Conservation (phyloP, 2,888 invertebrate genomes). For the Sinohyriopsis cumingii region DNA sequence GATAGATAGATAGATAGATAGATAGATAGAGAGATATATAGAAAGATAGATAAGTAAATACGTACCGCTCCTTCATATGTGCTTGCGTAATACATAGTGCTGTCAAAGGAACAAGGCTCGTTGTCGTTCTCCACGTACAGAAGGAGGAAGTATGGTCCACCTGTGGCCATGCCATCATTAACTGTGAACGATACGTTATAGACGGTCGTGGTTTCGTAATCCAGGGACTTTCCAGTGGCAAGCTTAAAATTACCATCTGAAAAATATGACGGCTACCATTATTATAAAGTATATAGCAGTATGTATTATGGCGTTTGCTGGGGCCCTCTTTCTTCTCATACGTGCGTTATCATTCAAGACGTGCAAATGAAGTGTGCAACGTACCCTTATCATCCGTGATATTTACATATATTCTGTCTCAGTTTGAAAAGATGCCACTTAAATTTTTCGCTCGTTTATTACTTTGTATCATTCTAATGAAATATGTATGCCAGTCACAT, state of each 20-base stretch:
- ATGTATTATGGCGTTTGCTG: too few species aligned
- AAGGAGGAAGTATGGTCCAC: slow-evolving; percentile 22
- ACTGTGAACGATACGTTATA: slow-evolving; percentile 22
- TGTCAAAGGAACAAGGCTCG: slow-evolving; percentile 34
- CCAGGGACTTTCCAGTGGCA: slow-evolving; percentile 9
- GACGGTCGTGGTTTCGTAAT: slow-evolving; percentile 22
- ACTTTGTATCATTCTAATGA: too few species aligned
- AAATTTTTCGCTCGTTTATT: not conserved
- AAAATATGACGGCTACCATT: not conserved
- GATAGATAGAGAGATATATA: not conserved
- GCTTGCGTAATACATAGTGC: slow-evolving; percentile 22
- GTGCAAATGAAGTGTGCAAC: not conserved
- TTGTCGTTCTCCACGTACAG: slow-evolving; percentile 38
- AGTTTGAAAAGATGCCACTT: not conserved
- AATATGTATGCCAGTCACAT: too few species aligned
- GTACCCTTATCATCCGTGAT: not conserved
- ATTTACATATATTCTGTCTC: not conserved
- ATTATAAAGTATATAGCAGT: too few species aligned
- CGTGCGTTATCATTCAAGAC: too few species aligned
- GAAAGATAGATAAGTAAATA: not conserved
- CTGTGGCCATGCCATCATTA: slow-evolving; percentile 23
- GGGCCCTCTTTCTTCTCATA: too few species aligned
- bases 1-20: not conserved
- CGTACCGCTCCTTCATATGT: slow-evolving; percentile 39
- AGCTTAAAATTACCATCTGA: slow-evolving; percentile 23